Conservation (phyloP, 2,888 invertebrate species). For the Diarsia dahlii region DNA sequence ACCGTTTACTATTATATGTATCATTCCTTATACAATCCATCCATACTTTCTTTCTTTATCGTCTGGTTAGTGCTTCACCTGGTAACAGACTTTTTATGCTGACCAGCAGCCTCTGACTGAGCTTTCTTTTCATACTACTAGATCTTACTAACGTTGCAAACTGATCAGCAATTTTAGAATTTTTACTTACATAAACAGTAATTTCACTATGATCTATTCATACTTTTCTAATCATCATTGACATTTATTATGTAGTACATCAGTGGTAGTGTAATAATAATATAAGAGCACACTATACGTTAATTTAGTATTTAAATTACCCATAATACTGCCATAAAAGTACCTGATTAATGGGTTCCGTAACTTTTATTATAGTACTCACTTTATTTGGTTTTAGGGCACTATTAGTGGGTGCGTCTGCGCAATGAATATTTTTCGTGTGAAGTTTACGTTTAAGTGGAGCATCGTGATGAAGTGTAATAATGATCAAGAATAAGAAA, state of each 20-base stretch:
- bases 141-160: background rate
- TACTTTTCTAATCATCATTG: background rate
- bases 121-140: background rate
- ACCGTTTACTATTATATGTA: background rate
- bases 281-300: slow-evolving; percentile 40
- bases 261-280: slow-evolving; percentile 35
- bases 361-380: slow-evolving; percentile 50
- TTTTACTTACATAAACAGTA: slow-evolving; percentile 10
- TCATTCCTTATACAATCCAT: background rate
- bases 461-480: slow-evolving; percentile 37
- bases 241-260: slow-evolving; percentile 20
- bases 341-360: slow-evolving; percentile 49
- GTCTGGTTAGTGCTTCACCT: too few species aligned
- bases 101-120: too few species aligned
- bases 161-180: background rate
- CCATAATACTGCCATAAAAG: slow-evolving; percentile 45
- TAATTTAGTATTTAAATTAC: slow-evolving; percentile 51
- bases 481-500: slow-evolving; percentile 33
- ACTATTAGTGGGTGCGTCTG: slow-evolving; percentile 35
- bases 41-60: too few species aligned
- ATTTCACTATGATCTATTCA: background rate
- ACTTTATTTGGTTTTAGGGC: slow-evolving; percentile 51
- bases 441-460: slow-evolving; percentile 29
- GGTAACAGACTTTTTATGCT: too few species aligned
- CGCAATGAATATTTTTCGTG: slow-evolving; percentile 24